Percentiles rank a stretch among this genome's conserved stretches.
phyloP scores from a whole-genome alignment of 1,140 invertebrate genomes.

The Fopius arisanus region DNA sequence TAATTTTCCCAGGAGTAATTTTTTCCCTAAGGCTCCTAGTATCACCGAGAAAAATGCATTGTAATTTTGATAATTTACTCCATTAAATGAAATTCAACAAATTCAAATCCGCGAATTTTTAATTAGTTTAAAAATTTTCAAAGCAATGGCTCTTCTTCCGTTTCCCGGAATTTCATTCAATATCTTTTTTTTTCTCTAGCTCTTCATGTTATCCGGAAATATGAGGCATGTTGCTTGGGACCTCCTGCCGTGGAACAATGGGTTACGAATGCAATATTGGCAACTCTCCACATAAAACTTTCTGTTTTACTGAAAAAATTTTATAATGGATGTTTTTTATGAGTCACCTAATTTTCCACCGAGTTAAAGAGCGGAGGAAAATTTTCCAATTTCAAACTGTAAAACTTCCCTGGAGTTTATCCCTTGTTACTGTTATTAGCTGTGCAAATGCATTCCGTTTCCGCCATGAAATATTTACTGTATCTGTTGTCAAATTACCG shows the following conservation, averaged over 20 bases:
- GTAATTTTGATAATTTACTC: too few species aligned
- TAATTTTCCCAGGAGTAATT: too few species aligned
- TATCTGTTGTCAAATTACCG: too few species aligned
- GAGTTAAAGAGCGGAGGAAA: neutral
- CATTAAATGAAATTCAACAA: too few species aligned
- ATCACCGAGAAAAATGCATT: too few species aligned
- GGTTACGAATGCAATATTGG: constrained; percentile 24
- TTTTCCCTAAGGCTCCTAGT: too few species aligned
- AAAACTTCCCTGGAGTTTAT: neutral
- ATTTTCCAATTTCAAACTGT: neutral
- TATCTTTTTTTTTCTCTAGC: neutral
- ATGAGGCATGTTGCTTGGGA: neutral
- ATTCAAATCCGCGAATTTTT: too few species aligned
- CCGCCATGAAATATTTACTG: neutral
- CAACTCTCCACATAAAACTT: constrained; percentile 37
- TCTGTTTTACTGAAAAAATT: constrained; percentile 10
- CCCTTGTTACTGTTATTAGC: neutral
- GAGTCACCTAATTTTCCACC: neutral
- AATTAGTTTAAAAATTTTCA: too few species aligned
- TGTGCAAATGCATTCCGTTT: neutral
- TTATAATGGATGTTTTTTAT: neutral
- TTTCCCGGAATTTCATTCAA: too few species aligned
- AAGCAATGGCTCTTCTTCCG: neutral
- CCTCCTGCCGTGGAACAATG: neutral
- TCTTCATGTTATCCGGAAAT: neutral